Conservation (phyloP, 2,797 vertebrate genomes). For the Mus spretus region DNA sequence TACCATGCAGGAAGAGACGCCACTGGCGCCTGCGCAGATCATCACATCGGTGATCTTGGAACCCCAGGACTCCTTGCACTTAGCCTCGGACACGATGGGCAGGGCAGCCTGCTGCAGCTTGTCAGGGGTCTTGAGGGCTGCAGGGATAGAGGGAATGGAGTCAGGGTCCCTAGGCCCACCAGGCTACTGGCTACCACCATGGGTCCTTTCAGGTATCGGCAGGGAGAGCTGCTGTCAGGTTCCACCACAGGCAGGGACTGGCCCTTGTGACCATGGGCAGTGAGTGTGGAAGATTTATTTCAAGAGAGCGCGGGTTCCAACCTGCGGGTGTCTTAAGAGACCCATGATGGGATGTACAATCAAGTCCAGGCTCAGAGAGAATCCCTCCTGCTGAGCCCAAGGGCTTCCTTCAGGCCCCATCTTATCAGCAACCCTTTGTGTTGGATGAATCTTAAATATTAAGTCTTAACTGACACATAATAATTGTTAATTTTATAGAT, state of each 20-base stretch:
- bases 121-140: conserved; percentile 87
- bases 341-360: neutral
- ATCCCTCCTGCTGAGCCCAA: neutral
- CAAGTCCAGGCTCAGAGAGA: no score
- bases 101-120: conserved; percentile 91
- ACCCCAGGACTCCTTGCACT: conserved; percentile 89
- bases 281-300: neutral
- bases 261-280: neutral
- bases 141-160: neutral
- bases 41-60: conserved; percentile 88
- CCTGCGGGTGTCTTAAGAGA: neutral
- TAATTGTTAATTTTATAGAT: neutral
- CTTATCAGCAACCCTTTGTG: neutral
- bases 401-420: neutral
- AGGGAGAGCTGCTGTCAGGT: neutral
- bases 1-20: conserved; percentile 94
- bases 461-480: neutral
- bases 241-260: neutral
- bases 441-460: neutral
- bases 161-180: neutral
- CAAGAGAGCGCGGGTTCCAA: neutral
- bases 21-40: conserved; percentile 93
- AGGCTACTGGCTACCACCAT: neutral
- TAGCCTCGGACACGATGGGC: conserved; percentile 88
- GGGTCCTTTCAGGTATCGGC: neutral